These are phyloP conservation scores for Caenorhabditis sp. DNA, from an alignment of 2,888 invertebrate species.

Conservation along the genomic window DNA sequence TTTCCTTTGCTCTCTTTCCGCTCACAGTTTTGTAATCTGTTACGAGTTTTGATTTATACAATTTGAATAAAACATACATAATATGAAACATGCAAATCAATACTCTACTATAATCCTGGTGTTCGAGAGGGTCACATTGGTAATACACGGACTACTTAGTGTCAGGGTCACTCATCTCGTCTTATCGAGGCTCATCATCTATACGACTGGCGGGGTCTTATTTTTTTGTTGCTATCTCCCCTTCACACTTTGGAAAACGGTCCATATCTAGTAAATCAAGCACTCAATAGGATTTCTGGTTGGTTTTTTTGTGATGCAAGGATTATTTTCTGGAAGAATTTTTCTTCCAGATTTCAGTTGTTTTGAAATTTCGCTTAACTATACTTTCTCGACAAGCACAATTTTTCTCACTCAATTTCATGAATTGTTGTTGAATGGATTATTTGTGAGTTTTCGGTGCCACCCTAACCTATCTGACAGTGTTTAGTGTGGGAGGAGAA, in stretches of 20 bases:
- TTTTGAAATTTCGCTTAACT: no score
- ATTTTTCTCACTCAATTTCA: no score
- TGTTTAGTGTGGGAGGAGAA: background rate
- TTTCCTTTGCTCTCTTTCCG: conserved; percentile 16
- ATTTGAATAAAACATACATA: background rate
- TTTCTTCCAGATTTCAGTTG: no score
- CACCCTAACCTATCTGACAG: background rate
- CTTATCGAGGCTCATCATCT: conserved; percentile 51
- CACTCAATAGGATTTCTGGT: no score
- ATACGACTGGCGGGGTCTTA: background rate
- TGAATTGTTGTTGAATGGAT: background rate
- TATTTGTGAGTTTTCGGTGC: background rate
- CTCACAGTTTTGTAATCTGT: no score
- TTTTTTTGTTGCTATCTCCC: no score
- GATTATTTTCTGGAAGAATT: no score
- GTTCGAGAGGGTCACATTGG: conserved; percentile 18
- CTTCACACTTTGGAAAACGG: no score
- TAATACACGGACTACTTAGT: conserved; percentile 34
- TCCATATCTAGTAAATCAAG: no score
- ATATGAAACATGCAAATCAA: conserved; percentile 29
- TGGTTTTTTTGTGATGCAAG: no score
- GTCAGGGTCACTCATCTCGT: conserved; percentile 49
- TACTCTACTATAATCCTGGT: conserved; percentile 6
- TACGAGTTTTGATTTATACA: conserved; percentile 32
- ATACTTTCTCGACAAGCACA: no score